phyloP scores from a whole-genome alignment of 2,113 vertebrate species.

The Grus americana region DNA sequence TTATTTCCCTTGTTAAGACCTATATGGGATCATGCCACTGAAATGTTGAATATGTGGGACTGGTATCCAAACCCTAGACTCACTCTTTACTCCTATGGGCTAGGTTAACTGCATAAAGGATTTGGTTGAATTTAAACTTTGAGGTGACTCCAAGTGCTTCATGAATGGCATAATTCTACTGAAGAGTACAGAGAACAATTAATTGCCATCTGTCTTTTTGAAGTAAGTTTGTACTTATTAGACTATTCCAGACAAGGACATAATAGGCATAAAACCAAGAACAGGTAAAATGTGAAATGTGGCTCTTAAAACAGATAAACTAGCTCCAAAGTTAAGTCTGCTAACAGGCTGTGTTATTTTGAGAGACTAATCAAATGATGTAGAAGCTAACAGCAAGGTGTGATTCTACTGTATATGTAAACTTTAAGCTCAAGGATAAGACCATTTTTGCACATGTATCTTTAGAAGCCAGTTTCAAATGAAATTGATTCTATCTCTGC shows the following conservation, averaged over 20 bases:
- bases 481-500: not conserved
- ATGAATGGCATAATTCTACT: not conserved
- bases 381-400: not conserved
- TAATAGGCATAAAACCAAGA: not conserved
- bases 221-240: not conserved
- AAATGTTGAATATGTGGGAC: not conserved
- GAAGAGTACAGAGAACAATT: not conserved
- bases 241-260: not conserved
- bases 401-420: not conserved
- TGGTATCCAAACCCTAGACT: not conserved
- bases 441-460: not conserved
- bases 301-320: not conserved
- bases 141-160: not conserved
- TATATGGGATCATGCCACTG: not conserved
- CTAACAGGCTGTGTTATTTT: not conserved
- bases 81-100: rapidly evolving
- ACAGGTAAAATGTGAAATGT: not conserved
- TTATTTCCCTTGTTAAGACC: not conserved
- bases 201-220: not conserved
- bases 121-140: not conserved
- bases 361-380: not conserved
- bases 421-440: not conserved
- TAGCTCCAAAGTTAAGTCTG: no score
- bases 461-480: not conserved
- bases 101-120: not conserved